A percentile compares a stretch with the other conserved stretches of the same genome.
Evolutionary conservation across 2,888 invertebrate species (phyloP).

Genomic region (Metalampra italica): DNA sequence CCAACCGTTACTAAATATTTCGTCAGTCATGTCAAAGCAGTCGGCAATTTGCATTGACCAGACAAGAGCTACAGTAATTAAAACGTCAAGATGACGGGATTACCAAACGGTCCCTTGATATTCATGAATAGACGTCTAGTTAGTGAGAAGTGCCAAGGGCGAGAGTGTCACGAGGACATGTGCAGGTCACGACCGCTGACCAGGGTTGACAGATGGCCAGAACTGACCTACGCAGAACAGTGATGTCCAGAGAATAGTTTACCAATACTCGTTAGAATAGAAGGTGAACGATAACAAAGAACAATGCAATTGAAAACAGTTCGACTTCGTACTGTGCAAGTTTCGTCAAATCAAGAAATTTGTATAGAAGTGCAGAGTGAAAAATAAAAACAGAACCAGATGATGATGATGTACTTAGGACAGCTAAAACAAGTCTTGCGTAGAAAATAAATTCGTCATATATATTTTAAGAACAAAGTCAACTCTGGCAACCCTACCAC

Average conservation of each 20-base stretch:
- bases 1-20: background rate
- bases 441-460: too few relatives aligned
- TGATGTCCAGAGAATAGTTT: background rate
- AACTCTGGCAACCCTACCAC: constrained; percentile 7
- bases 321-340: too few relatives aligned
- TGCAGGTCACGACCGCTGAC: constrained; percentile 47
- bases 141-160: constrained; percentile 41
- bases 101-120: background rate
- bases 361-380: too few relatives aligned
- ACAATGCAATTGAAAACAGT: too few relatives aligned
- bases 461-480: too few relatives aligned
- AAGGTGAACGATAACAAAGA: background rate
- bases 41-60: background rate
- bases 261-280: too few relatives aligned
- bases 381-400: too few relatives aligned
- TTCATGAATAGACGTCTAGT: background rate
- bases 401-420: too few relatives aligned
- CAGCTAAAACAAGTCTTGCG: too few relatives aligned
- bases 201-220: background rate
- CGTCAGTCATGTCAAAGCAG: background rate
- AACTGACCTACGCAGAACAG: background rate
- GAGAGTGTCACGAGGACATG: constrained; percentile 52
- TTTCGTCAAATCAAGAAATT: too few relatives aligned
- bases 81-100: background rate
- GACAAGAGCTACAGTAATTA: background rate